These are phyloP conservation scores for Teleiodes luculella DNA, from an alignment of 2,888 invertebrate genomes.

Conservation along the genomic window DNA sequence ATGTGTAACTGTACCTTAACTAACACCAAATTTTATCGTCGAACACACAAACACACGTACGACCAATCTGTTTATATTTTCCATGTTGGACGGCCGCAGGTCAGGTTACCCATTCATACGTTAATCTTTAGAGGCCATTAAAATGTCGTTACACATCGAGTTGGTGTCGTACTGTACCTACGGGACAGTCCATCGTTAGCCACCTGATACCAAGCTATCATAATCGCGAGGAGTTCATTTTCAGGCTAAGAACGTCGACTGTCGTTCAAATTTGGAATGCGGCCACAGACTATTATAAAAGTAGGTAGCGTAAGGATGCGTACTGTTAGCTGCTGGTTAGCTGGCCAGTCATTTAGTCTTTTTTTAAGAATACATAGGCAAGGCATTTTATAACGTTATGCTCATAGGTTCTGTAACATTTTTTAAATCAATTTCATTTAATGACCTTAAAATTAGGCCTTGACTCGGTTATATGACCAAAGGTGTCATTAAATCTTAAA, in stretches of 20 bases:
- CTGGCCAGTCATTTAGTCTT: too few species aligned
- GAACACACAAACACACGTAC: conserved; percentile 45
- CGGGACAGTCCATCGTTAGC: conserved; percentile 75
- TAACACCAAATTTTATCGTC: conserved; percentile 65
- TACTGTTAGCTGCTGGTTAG: too few species aligned
- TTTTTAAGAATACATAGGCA: too few species aligned
- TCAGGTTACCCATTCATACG: conserved; percentile 75
- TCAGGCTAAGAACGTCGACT: conserved; percentile 42
- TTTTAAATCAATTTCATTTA: too few species aligned
- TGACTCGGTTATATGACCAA: too few species aligned
- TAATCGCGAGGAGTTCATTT: conserved; percentile 46
- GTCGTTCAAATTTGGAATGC: conserved; percentile 50
- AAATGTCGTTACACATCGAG: conserved; percentile 63
- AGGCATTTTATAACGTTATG: too few species aligned
- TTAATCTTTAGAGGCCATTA: conserved; percentile 70
- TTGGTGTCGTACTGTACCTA: conserved; percentile 58
- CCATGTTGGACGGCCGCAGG: conserved; percentile 49
- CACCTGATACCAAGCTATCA: conserved; percentile 70
- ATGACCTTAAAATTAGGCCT: too few species aligned
- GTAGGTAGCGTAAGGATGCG: too few species aligned
- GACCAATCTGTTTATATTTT: conserved; percentile 67
- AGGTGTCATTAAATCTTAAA: too few species aligned
- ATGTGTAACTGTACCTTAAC: too few species aligned
- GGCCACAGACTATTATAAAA: conserved; percentile 14
- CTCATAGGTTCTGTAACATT: too few species aligned